Conservation (phyloP, 2,888 invertebrate genomes). For the Macrophya annulata region DNA sequence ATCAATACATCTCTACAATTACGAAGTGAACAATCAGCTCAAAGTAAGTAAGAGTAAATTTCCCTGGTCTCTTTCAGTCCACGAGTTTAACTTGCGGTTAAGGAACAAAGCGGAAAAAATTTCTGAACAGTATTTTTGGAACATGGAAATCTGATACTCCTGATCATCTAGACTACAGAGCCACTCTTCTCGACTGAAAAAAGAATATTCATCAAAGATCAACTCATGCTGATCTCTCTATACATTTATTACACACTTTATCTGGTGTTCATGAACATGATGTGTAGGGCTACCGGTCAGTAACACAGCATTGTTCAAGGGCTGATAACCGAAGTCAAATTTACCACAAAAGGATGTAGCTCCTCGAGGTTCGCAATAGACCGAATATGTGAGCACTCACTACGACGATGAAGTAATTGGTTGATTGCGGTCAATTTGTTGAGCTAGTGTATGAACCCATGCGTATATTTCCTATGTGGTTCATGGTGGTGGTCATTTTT, state of each 20-base stretch:
- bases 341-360: constrained; percentile 46
- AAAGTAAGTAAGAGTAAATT: background rate
- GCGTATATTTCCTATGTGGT: constrained; percentile 23
- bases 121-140: background rate
- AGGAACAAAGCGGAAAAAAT: background rate
- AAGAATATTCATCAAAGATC: background rate
- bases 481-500: constrained; percentile 8
- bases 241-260: background rate
- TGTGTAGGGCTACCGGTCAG: background rate
- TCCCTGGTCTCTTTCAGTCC: background rate
- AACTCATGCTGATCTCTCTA: background rate
- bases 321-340: constrained; percentile 42
- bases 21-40: background rate
- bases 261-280: background rate
- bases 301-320: background rate
- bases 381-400: constrained; percentile 16
- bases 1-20: background rate
- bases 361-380: constrained; percentile 52
- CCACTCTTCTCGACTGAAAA: background rate
- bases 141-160: background rate
- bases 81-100: background rate
- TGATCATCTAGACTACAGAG: background rate
- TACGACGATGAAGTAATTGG: constrained; percentile 40
- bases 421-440: constrained; percentile 50
- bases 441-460: constrained; percentile 9